A percentile compares a stretch with the other conserved stretches of the same genome.
Evolutionary conservation across 1,140 invertebrate genomes (phyloP).

Genomic region (Drosophila punjabiensis): DNA sequence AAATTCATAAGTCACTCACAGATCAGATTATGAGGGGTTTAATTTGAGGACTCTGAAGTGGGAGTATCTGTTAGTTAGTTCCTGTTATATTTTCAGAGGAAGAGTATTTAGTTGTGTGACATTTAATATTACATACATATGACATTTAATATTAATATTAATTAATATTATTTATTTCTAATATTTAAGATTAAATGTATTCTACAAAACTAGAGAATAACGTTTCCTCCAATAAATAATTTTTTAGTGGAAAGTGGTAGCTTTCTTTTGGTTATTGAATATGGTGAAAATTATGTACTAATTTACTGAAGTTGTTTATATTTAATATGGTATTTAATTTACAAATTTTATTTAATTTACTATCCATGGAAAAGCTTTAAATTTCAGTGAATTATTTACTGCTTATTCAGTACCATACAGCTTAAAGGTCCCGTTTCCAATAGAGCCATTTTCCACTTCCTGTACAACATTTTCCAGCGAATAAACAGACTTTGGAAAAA

Average conservation of each 20-base stretch:
- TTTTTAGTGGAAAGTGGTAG: too few relatives aligned
- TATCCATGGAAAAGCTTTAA: too few relatives aligned
- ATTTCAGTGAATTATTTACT: neutral
- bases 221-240: too few relatives aligned
- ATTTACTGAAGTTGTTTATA: neutral
- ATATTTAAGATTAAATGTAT: too few relatives aligned
- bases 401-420: neutral
- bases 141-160: neutral
- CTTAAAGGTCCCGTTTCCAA: conserved; percentile 8
- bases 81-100: neutral
- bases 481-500: conserved; percentile 18
- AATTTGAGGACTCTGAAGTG: neutral
- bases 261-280: too few relatives aligned
- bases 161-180: neutral
- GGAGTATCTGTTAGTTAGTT: neutral
- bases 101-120: neutral
- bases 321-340: neutral
- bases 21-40: conserved; percentile 37
- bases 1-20: conserved; percentile 81
- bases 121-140: neutral
- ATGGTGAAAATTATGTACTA: neutral
- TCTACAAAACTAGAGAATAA: too few relatives aligned
- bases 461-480: conserved; percentile 27
- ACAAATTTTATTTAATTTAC: too few relatives aligned
- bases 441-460: conserved; percentile 45